Base-by-base conservation (phyloP, 2,797 vertebrate genomes). In the Corythornis leucogaster region DNA sequence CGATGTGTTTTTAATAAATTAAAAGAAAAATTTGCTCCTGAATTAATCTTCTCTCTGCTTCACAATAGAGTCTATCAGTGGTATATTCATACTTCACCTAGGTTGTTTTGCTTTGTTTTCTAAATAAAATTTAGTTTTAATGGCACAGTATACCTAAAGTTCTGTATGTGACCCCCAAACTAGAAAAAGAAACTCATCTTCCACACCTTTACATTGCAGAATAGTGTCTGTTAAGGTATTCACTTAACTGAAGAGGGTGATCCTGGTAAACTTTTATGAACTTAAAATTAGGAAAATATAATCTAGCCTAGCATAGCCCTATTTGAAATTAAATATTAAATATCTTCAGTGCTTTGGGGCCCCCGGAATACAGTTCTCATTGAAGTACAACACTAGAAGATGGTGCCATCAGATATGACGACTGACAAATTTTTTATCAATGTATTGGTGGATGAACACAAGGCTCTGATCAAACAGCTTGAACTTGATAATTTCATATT, bases 341-440 rank as follows among this genome's bases (percentile, higher is more conserved):
- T 54, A 33, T 42, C 21, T 81, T 48, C 16, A 62, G 1, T 38
- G 73, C 5, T 50, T 89, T 54, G 3, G 1, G 8, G 40, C 9
- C 30, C 12, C 58, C 15, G 46, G 30, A 79, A 69, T 46, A 11
- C 73, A 77, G 8, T 55, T 61, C 17, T 54, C 4, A 24, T 30
- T 0, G 0, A 82, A 66, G 21, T 54, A 59, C 15, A 75, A 11
- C 5, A 12, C 8, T 46, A 35, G 19, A 55, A 46, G 17, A 43
- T 35, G 3, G 10, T 66, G 11, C 5, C 53, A 12, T 30, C 33
- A 30, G 7, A 30, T 28, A 54, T 13, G 53, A 62, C 11, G 74
- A 17, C 40, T 69, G 8, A 62, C 4, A 76, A 76, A 54, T 3
- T 42, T 35, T 6, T 20, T 4, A 0, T 30, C 1, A 3, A 4